Percentiles rank a stretch among this genome's conserved stretches.
phyloP scores from a whole-genome alignment of 2,113 vertebrate genomes.

The Elephantulus edwardii region DNA sequence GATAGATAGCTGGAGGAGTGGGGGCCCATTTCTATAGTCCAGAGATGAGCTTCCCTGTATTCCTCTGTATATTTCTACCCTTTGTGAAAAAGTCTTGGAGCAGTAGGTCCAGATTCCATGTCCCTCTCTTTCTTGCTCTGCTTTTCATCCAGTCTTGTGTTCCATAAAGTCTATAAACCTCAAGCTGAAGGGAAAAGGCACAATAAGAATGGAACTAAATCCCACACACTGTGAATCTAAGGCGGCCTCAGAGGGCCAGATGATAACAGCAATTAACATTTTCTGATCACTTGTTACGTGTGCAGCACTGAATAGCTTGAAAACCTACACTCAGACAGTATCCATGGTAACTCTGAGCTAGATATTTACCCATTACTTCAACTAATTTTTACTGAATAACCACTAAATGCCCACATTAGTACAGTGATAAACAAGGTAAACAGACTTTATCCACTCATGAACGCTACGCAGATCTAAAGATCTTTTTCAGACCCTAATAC shows the following conservation, averaged over 20 bases:
- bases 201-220: neutral
- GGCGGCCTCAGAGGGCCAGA: neutral
- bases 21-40: neutral
- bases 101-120: neutral
- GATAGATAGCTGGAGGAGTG: neutral
- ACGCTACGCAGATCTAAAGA: neutral
- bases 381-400: neutral
- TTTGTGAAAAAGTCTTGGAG: neutral
- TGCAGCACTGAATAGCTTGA: neutral
- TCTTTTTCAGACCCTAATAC: neutral
- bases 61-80: neutral
- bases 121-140: neutral
- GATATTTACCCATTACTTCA: neutral
- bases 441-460: neutral
- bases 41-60: neutral
- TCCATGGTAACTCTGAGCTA: neutral
- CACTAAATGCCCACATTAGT: neutral
- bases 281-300: neutral
- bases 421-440: neutral
- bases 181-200: neutral
- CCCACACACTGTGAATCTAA: neutral
- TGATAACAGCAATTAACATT: neutral
- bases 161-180: neutral
- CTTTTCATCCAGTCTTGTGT: neutral
- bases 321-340: neutral